Evolutionary conservation across 2,888 invertebrate species (phyloP), one percentile per base, ranked within the genome.

Genomic region (Sphaerophoria rueppellii): DNA sequence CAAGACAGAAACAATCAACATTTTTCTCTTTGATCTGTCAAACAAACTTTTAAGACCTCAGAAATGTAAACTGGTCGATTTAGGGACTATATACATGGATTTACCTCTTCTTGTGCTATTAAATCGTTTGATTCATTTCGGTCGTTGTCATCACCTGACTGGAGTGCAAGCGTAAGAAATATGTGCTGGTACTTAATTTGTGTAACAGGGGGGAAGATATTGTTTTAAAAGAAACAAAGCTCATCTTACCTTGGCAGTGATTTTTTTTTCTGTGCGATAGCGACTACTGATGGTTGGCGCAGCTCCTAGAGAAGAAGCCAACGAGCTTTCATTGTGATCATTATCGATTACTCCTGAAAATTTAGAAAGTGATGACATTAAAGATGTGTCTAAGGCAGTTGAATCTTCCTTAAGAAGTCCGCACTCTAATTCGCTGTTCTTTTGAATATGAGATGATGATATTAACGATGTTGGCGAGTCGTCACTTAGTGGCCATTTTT

Each of bases 231-330:
- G 12, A 61, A 14, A 54, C 52, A 61, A 69, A 82, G 50, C n/a
- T 77, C 40, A 61, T 50, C 82, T 89, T 88, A 91, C 92, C 91
- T 91, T 91, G 90, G 90, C 90, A 91, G 91, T 91, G 89, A 90
- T 90, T 90, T 91, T 91, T 89, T 91, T 91, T 88, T 91, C 92
- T 54, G 91, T 88, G n/a, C 91, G 90, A 89, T 90, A 91, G 50
- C 91, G 91, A 88, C 90, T 91, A 83, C 88, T 89, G 70, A 90
- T 87, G 77, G 89, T 89, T 76, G 87, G 88, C 77, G 89, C 88
- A 43, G 89, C 87, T 48, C 83, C 87, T 35, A 85, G 16, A 6
- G 87, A 83, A 48, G 88, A 87, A 67, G 88, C 87, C 46, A 89
- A 88, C 46, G 89, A 89, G 78, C 89, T 89, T 9, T 90, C 89